phyloP scores from a whole-genome alignment of 2,797 vertebrate species.

The Rallus crepitans region DNA sequence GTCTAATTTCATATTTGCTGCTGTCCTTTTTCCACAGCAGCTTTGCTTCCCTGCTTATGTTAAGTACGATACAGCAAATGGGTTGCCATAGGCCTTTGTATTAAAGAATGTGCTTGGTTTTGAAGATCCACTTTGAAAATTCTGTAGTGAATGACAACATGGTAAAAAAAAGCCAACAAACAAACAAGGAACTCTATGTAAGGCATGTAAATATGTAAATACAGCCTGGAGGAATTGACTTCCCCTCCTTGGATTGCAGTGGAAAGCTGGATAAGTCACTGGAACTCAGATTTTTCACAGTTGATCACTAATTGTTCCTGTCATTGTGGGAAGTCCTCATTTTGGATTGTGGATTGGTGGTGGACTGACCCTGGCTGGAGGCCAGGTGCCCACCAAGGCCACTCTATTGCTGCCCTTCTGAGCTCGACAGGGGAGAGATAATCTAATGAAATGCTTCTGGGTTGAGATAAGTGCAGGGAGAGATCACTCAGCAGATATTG shows the following conservation, averaged over 20 bases:
- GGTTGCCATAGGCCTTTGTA: not conserved
- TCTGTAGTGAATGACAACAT: not conserved
- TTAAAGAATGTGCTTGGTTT: not conserved
- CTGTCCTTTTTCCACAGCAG: not conserved
- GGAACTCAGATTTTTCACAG: not conserved
- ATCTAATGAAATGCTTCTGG: not conserved
- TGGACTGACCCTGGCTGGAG: not conserved
- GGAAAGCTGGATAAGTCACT: not conserved
- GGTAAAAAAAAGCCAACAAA: not conserved
- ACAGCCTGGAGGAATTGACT: not conserved
- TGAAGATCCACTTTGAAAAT: not conserved
- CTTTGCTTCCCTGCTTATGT: not conserved
- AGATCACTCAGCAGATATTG: too few relatives aligned
- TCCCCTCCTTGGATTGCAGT: not conserved
- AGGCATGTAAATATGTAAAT: not conserved
- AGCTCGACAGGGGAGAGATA: not conserved
- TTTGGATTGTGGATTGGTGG: not conserved
- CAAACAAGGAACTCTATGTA: not conserved
- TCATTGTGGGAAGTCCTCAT: not conserved
- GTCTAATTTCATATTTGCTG: not conserved
- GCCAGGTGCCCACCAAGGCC: not conserved
- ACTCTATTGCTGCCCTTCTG: not conserved
- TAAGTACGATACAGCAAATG: not conserved
- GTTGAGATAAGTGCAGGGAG: too few relatives aligned
- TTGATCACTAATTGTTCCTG: not conserved